phyloP scores from a whole-genome alignment of 1,140 invertebrate species.

The Zaprionus tsacasi region DNA sequence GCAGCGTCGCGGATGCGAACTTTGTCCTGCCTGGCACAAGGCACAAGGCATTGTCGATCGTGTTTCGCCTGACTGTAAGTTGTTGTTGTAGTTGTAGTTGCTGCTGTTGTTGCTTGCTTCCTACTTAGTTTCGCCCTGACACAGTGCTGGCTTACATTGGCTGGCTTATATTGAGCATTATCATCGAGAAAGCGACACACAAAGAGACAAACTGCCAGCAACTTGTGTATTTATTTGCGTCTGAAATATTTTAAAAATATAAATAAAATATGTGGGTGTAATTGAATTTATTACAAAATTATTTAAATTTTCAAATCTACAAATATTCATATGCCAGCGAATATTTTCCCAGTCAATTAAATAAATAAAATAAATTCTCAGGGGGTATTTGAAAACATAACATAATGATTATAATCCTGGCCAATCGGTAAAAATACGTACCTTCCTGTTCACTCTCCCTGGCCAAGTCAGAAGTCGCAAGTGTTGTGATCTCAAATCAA shows the following conservation, averaged over 20 bases:
- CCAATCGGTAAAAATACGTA: too few species aligned
- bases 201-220: neutral
- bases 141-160: conserved; percentile 7
- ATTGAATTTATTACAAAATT: neutral
- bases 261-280: neutral
- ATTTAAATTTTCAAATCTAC: too few species aligned
- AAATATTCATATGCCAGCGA: too few species aligned
- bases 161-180: conserved; percentile 10
- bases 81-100: conserved; percentile 1
- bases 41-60: conserved; percentile 37
- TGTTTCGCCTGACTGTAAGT: conserved; percentile 37
- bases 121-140: conserved; percentile 31
- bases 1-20: conserved; percentile 24
- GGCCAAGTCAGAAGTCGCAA: too few species aligned
- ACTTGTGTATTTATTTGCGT: neutral
- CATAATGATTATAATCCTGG: too few species aligned
- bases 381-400: too few species aligned
- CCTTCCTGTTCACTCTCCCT: too few species aligned
- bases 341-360: too few species aligned
- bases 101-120: conserved; percentile 10
- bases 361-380: too few species aligned
- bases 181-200: conserved; percentile 2
- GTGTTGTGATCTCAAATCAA: too few species aligned
- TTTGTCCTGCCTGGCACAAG: conserved; percentile 7
- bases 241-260: too few species aligned